phyloP scores from a whole-genome alignment of 2,797 vertebrate genomes.

The Macroramphosus scolopax region DNA sequence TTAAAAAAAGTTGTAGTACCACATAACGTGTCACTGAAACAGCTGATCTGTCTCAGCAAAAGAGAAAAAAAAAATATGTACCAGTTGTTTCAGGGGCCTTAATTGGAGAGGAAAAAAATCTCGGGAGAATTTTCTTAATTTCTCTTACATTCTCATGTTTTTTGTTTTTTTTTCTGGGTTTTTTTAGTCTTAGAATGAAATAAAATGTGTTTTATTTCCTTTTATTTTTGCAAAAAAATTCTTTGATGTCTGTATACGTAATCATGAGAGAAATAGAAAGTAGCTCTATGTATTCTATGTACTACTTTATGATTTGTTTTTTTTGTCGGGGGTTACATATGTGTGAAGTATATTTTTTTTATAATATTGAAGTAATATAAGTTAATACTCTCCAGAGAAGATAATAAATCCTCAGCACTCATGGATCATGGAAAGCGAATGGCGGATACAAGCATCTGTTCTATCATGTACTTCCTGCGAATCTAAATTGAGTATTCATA shows the following conservation, averaged over 20 bases:
- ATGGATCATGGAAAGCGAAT: conserved; percentile 62
- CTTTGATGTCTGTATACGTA: conserved; percentile 68
- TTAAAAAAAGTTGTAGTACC: conserved; percentile 82
- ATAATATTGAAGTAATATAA: conserved; percentile 78
- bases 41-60: conserved; percentile 54
- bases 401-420: conserved; percentile 67
- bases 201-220: conserved; percentile 66
- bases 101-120: conserved; percentile 59
- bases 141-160: conserved; percentile 54
- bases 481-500: conserved; percentile 74
- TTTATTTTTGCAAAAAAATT: conserved; percentile 72
- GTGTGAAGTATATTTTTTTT: conserved; percentile 79
- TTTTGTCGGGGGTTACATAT: conserved; percentile 66
- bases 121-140: conserved; percentile 67
- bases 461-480: conserved; percentile 81
- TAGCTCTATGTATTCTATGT: conserved; percentile 51
- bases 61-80: conserved; percentile 17
- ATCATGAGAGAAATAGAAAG: conserved; percentile 64
- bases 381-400: conserved; percentile 77
- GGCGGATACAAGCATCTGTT: conserved; percentile 73
- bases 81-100: conserved; percentile 74
- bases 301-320: conserved; percentile 61
- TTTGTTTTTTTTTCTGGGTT: conserved; percentile 57
- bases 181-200: conserved; percentile 66
- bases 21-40: conserved; percentile 72